phyloP scores from a whole-genome alignment of 2,888 invertebrate species.

The Euplagia quadripunctaria region DNA sequence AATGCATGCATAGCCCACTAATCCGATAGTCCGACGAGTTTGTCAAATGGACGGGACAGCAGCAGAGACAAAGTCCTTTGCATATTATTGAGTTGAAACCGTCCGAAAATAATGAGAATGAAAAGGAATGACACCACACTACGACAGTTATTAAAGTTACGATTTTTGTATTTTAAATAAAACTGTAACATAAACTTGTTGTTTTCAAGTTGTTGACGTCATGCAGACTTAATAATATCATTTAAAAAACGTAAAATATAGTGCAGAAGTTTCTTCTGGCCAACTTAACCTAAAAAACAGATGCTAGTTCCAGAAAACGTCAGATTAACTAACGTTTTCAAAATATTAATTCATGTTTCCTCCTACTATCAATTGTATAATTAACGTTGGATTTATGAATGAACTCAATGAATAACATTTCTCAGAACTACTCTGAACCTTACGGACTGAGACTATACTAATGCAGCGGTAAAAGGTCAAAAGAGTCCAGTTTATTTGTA shows the following conservation, averaged over 20 bases:
- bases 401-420: conserved; percentile 38
- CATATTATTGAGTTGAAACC: background rate
- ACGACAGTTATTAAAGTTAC: background rate
- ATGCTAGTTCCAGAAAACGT: background rate
- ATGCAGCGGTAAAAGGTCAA: conserved; percentile 45
- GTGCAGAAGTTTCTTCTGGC: background rate
- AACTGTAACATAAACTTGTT: background rate
- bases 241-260: background rate
- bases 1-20: background rate
- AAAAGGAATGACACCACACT: background rate
- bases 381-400: conserved; percentile 35
- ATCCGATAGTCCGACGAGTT: background rate
- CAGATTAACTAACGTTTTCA: background rate
- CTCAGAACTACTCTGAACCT: conserved; percentile 49
- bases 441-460: conserved; percentile 14
- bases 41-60: background rate
- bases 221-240: background rate
- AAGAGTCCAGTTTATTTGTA: conserved; percentile 40
- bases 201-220: background rate
- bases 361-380: conserved; percentile 24
- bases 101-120: background rate
- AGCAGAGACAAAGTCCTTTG: background rate
- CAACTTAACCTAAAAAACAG: background rate
- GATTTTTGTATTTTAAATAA: background rate
- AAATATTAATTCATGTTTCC: conserved; percentile 15